Evolutionary conservation across 2,888 invertebrate genomes (phyloP).

Genomic region (Tenthredo distinguenda): DNA sequence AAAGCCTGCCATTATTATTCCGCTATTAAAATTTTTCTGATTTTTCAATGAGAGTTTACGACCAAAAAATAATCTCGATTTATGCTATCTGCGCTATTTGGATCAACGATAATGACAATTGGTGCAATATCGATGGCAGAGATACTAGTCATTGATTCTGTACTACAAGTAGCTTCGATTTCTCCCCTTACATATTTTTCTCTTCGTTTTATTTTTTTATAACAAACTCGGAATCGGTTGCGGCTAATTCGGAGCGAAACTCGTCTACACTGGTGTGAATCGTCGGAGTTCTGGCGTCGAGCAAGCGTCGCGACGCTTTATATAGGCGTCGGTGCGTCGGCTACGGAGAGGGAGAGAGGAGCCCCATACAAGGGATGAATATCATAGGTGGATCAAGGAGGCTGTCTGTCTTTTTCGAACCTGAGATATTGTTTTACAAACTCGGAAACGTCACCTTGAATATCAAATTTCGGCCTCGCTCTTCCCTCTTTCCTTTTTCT

Average conservation of each 20-base stretch:
- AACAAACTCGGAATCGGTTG: neutral
- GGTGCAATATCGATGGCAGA: neutral
- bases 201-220: neutral
- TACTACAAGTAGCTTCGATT: neutral
- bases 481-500: neutral
- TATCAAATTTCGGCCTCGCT: neutral
- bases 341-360: conserved; percentile 51
- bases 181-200: neutral
- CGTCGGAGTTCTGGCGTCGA: conserved; percentile 61
- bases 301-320: conserved; percentile 60
- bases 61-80: neutral
- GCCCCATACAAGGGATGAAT: neutral
- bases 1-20: neutral
- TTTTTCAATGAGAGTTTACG: neutral
- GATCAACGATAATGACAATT: neutral
- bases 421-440: neutral
- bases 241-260: conserved; percentile 31
- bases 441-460: neutral
- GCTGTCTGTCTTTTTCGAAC: neutral
- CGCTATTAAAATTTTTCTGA: neutral
- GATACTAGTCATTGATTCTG: neutral
- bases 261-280: conserved; percentile 54
- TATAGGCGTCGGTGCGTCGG: conserved; percentile 59
- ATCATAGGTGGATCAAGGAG: conserved; percentile 38
- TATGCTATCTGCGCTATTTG: neutral